phyloP scores from a whole-genome alignment of 2,113 vertebrate genomes.

The Jacana jacana region DNA sequence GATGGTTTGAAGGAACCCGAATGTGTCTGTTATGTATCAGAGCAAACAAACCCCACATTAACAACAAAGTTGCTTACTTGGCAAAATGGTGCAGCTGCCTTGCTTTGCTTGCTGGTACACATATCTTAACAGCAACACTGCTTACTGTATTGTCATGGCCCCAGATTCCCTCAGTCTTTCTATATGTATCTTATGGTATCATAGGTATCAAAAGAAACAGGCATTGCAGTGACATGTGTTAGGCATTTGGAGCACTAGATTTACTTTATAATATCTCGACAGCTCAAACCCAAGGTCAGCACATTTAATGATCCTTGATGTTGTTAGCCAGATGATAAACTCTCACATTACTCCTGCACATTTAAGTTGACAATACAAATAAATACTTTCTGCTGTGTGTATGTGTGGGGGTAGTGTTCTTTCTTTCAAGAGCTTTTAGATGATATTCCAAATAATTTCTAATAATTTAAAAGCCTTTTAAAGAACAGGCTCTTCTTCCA shows the following conservation, averaged over 20 bases:
- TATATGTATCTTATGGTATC: not conserved
- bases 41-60: slow-evolving; percentile 62
- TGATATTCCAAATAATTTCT: slow-evolving; percentile 74
- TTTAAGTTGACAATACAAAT: slow-evolving; percentile 40
- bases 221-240: fast-evolving
- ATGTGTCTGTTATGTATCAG: slow-evolving; percentile 61
- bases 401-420: slow-evolving; percentile 47
- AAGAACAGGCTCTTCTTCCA: slow-evolving; percentile 69
- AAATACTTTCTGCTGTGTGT: slow-evolving; percentile 54
- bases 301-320: not conserved
- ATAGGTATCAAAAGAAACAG: not conserved
- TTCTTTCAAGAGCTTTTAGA: slow-evolving; percentile 70
- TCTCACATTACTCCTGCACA: not conserved
- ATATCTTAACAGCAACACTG: not conserved
- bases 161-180: not conserved
- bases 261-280: not conserved
- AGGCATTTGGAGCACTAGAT: not conserved
- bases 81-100: slow-evolving; percentile 31
- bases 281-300: not conserved
- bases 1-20: slow-evolving; percentile 55
- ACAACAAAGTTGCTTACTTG: slow-evolving; percentile 61
- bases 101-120: not conserved
- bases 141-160: not conserved
- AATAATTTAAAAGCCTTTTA: slow-evolving; percentile 75
- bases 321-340: not conserved